phyloP scores from a whole-genome alignment of 1,140 invertebrate species.

The Bombus polaris region DNA sequence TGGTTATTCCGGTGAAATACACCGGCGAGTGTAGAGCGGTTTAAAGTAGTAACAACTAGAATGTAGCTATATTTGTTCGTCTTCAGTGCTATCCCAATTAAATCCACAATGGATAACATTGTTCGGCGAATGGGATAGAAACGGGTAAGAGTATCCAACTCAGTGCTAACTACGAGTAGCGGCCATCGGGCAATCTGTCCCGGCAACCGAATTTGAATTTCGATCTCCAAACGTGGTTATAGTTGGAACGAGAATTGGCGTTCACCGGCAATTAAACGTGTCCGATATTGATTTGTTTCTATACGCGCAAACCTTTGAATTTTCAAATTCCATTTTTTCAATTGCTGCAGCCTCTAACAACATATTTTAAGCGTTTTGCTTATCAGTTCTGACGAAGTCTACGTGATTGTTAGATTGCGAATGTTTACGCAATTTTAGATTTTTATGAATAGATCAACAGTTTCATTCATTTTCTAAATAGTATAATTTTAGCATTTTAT shows the following conservation, averaged over 20 bases:
- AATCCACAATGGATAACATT: constrained; percentile 44
- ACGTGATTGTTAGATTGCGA: no score
- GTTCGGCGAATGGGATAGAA: constrained; percentile 21
- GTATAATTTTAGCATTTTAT: no score
- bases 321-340: neutral
- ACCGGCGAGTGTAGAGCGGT: neutral
- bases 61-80: neutral
- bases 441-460: no score
- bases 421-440: neutral
- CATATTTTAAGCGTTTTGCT: neutral
- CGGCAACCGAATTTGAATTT: constrained; percentile 19
- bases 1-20: neutral
- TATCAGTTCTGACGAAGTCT: neutral
- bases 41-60: constrained; percentile 19
- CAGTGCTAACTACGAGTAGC: constrained; percentile 11
- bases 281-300: neutral
- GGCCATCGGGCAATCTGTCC: constrained; percentile 17
- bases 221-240: neutral
- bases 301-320: neutral
- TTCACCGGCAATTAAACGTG: neutral
- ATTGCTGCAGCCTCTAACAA: no score
- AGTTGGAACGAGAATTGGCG: neutral
- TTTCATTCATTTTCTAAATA: no score
- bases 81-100: constrained; percentile 36
- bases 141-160: constrained; percentile 25